Base-by-base conservation (phyloP, 1,140 invertebrate species). In the Gonatopus flavifemur region DNA sequence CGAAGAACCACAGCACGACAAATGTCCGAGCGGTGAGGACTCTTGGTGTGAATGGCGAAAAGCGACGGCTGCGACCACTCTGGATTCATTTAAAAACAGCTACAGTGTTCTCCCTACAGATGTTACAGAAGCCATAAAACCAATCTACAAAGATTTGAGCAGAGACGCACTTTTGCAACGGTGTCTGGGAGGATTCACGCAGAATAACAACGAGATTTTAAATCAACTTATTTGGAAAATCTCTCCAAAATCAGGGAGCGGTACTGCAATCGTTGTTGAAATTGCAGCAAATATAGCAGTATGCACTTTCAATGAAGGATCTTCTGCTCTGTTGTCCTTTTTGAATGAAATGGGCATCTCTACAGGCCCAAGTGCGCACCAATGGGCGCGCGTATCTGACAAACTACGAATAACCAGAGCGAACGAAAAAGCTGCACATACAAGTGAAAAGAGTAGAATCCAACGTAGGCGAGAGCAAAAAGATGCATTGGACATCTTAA, bases 1-100 rank as follows among this genome's bases (percentile, higher is more conserved):
- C 32, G 62, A 66, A 31, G n/a, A n/a, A n/a, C n/a, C n/a, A n/a
- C n/a, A n/a, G n/a, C n/a, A n/a, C n/a, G n/a, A n/a, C n/a, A n/a
- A n/a, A n/a, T n/a, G n/a, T n/a, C n/a, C n/a, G n/a, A n/a, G n/a
- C n/a, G n/a, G n/a, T n/a, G n/a, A n/a, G n/a, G n/a, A n/a, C n/a
- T 59, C 51, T 3, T 72, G 64, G 64, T 69, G 68, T 40, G 51
- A 54, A 24, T 74, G 59, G 57, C 55, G 61, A 19, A 56, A 59
- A 57, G 61, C 61, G 39, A 33, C 37, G 40, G 49, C 41, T 43
- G 44, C 45, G 32, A 41, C 54, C 51, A 21, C 37, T n/a, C 35
- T 67, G n/a, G 16, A 37, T 6, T 38, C 31, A 30, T 58, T 55
- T 45, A 53, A 52, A 51, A 54, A 52, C 28, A 39, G 36, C 15